Evolutionary conservation across 2,797 vertebrate species (phyloP).

Genomic region (Ciconia nigra): DNA sequence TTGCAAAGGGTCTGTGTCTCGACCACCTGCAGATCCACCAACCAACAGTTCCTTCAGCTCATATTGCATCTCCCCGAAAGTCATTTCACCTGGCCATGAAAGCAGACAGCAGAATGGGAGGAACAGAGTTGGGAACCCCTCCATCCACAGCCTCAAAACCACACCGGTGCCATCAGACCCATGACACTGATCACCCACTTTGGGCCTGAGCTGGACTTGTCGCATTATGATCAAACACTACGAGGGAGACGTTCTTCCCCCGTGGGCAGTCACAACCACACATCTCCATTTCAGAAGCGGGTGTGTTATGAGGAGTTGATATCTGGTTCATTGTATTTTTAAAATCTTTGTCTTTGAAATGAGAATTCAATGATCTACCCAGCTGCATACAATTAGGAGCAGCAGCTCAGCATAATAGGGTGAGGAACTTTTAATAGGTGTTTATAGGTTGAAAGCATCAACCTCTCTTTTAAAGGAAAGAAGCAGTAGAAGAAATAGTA

Average conservation of each 20-base stretch:
- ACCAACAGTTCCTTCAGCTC: neutral
- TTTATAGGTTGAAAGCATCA: slow-evolving; percentile 74
- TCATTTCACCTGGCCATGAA: neutral
- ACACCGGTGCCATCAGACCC: neutral
- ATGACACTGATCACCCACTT: neutral
- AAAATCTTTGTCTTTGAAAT: slow-evolving; percentile 69
- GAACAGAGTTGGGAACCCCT: neutral
- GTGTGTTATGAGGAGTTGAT: slow-evolving; percentile 43
- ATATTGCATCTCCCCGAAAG: neutral
- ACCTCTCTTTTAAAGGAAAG: slow-evolving; percentile 70
- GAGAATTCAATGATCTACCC: slow-evolving; percentile 62
- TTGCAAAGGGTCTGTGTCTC: neutral
- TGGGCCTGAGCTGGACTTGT: neutral
- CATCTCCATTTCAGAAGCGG: neutral
- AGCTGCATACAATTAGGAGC: slow-evolving; percentile 75
- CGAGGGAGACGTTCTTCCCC: neutral
- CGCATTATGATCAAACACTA: neutral
- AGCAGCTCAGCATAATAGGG: slow-evolving; percentile 63
- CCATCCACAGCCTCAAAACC: neutral
- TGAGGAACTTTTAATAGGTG: slow-evolving; percentile 75
- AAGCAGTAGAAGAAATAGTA: slow-evolving; percentile 64
- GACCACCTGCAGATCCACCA: neutral
- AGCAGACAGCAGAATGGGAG: neutral
- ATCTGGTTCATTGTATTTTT: slow-evolving; percentile 60
- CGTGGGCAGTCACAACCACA: neutral